Base-by-base conservation (phyloP, 2,888 invertebrate species). In the Athrips mouffetella region DNA sequence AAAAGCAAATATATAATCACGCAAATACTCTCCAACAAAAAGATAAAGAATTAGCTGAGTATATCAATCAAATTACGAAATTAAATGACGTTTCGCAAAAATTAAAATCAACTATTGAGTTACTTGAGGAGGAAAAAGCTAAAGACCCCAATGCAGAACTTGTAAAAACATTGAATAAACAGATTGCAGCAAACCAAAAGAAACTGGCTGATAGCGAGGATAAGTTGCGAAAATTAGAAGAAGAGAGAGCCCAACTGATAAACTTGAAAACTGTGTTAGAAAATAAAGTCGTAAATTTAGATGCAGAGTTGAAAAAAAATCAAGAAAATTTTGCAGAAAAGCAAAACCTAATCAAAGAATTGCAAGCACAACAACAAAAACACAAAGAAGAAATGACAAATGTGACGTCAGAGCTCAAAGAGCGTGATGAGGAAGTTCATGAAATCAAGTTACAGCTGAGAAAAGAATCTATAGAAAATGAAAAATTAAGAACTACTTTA, bases 391-490 rank as follows among this genome's bases (percentile, higher is more conserved):
- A 90, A 60, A 72, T 89, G 60, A 67, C 87, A 48, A 65, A 83
- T 60, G 69, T 90, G 50, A 72, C 73, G 62, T 54, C 73, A 5
- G 76, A 90, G 72, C 80, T 89, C 44, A 87, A 90, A 70, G 87
- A 89, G 55, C 80, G 90, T 45, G 88, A 91, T 73, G 83, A 90
- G 73, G 87, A 90, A 81, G 89, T 89, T 53, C 87, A 90, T 57
- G 70, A 85, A 86, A 78, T 80, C 39, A 79, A 91, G 56, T 69
- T 91, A 46, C 81, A 89, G 44, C 70, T 91, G 39, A 80, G 90
- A 73, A 83, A 92, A 77, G 89, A 90, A 58, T 89, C 91, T 0
- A 91, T 93, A 44, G 89, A 90, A 51, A 89, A 91, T 51, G 90
- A 93, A 57, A 92, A 91, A 58, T 72, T 94, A 54, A 91, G 91